Conservation (phyloP, 23 tunicate species). For the Clavelina lepadiformis region DNA sequence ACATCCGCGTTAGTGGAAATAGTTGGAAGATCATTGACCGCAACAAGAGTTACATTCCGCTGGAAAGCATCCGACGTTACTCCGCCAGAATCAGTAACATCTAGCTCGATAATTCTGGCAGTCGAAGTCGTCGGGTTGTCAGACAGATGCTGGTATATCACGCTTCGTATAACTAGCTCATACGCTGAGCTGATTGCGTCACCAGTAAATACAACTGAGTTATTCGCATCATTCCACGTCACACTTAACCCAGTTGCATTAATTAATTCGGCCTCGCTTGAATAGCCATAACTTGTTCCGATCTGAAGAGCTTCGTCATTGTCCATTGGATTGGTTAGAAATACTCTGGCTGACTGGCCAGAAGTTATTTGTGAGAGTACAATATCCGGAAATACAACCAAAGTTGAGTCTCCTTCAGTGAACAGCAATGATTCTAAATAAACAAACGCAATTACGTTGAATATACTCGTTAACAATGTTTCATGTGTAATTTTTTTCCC, state of each 20-base stretch:
- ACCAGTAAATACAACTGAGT: constrained; percentile 12
- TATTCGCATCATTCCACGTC: constrained; percentile 5
- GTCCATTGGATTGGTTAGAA: neutral
- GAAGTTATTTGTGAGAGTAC: neutral
- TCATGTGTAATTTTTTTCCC: too few species aligned
- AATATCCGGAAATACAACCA: constrained; percentile 2
- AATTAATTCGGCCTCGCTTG: neutral
- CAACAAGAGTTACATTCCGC: neutral
- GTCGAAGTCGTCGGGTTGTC: constrained; percentile 9
- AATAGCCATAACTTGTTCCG: constrained; percentile 18
- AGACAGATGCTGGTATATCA: constrained; percentile 17
- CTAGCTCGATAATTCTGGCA: neutral
- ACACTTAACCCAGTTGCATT: neutral
- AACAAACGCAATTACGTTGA: too few species aligned
- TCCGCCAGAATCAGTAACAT: constrained; percentile 9
- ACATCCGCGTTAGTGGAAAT: neutral
- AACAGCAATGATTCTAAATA: neutral
- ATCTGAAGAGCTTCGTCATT: constrained; percentile 4
- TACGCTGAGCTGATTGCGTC: neutral
- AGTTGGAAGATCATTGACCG: constrained; percentile 11
- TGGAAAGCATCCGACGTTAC: neutral
- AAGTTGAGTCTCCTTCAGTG: constrained; percentile 8
- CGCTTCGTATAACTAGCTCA: neutral
- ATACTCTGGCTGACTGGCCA: neutral
- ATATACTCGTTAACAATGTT: too few species aligned